Conservation (phyloP, 2,888 invertebrate species). For the Drosophila anceps region DNA sequence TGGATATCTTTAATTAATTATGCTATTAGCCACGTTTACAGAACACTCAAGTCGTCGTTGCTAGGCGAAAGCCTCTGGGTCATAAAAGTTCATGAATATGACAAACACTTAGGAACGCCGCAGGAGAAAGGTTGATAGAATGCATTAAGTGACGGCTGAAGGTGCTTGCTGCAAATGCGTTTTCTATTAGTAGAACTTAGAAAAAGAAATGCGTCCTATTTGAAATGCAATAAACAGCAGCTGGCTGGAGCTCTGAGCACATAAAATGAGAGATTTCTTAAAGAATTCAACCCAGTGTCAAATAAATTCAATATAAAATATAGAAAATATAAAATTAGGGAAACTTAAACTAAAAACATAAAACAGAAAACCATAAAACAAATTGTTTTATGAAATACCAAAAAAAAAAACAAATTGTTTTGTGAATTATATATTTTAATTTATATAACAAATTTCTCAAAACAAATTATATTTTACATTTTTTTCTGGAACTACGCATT, state of each 20-base stretch:
- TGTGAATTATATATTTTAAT: too few relatives aligned
- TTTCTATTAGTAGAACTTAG: neutral
- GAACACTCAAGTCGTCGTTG: slow-evolving; percentile 43
- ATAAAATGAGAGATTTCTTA: neutral
- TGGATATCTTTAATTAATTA: slow-evolving; percentile 58
- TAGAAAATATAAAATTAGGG: neutral
- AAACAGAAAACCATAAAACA: too few relatives aligned
- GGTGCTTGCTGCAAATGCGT: slow-evolving; percentile 7
- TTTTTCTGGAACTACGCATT: too few relatives aligned
- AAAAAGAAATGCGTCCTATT: neutral
- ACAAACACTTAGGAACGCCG: slow-evolving; percentile 43
- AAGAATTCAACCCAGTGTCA: neutral
- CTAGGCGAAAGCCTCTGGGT: slow-evolving; percentile 25
- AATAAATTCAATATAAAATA: neutral
- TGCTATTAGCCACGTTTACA: slow-evolving; percentile 42
- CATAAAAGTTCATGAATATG: slow-evolving; percentile 62
- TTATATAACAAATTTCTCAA: too few relatives aligned
- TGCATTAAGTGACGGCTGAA: slow-evolving; percentile 30
- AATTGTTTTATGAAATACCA: too few relatives aligned
- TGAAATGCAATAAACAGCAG: slow-evolving; percentile 2
- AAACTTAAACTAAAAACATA: neutral
- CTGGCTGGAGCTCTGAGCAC: neutral
- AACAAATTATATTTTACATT: too few relatives aligned
- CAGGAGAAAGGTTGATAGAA: slow-evolving; percentile 16
- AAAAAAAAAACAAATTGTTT: neutral